A percentile compares a stretch with the other conserved stretches of the same genome.
phyloP scores from a whole-genome alignment of 1,140 invertebrate genomes.

The Brachionus plicatilis region DNA sequence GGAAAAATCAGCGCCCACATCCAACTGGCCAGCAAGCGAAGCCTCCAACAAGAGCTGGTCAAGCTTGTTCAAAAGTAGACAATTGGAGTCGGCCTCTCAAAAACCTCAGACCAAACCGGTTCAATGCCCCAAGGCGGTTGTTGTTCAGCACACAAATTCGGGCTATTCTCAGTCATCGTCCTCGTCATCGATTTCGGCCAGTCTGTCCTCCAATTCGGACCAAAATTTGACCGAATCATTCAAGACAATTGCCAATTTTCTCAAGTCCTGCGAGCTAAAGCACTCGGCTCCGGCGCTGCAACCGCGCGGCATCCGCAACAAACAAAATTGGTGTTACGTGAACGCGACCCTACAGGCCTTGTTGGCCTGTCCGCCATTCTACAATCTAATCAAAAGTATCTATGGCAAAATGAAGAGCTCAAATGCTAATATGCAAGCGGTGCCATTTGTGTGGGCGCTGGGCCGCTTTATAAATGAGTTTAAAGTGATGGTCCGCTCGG shows the following conservation, averaged over 20 bases:
- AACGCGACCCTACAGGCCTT: slow-evolving; percentile 62
- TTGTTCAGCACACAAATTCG: not conserved
- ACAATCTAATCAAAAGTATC: slow-evolving; percentile 72
- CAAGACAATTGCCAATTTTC: not conserved
- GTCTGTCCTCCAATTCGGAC: not conserved
- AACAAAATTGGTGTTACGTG: slow-evolving; percentile 36
- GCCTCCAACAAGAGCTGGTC: slow-evolving; percentile 28
- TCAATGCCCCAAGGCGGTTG: not conserved
- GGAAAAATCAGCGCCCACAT: not conserved
- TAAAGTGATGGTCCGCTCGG: not conserved
- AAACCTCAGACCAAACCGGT: not conserved
- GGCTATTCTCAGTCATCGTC: not conserved
- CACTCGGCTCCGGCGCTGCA: slow-evolving; percentile 29
- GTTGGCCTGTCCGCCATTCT: slow-evolving; percentile 84
- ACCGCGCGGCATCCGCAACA: slow-evolving; percentile 24
- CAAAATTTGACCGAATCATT: not conserved
- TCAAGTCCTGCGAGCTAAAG: slow-evolving; percentile 6
- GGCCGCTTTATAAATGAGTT: slow-evolving; percentile 30
- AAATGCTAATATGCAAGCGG: not conserved
- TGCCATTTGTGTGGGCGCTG: not conserved
- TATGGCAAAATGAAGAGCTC: not conserved
- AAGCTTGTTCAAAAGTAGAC: slow-evolving; percentile 34
- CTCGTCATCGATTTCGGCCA: not conserved
- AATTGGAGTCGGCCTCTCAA: not conserved
- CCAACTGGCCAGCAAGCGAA: not conserved